These are phyloP conservation scores for Apodemia zela DNA, from an alignment of 2,888 invertebrate genomes.

Conservation along the genomic window DNA sequence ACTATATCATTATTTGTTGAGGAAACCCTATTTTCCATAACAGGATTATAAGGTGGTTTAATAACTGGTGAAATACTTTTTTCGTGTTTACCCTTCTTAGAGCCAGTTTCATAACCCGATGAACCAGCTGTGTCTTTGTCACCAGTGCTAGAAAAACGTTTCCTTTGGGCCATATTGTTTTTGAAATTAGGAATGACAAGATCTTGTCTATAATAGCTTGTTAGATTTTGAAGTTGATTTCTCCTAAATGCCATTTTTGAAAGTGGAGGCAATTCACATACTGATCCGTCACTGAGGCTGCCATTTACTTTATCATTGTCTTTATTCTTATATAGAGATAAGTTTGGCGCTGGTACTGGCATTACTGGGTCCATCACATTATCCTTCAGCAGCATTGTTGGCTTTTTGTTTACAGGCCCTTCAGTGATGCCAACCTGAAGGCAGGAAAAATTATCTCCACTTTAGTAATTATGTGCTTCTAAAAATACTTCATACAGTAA, in stretches of 20 bases:
- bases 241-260: conserved; percentile 48
- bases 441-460: conserved; percentile 81
- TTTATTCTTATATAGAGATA: conserved; percentile 42
- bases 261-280: conserved; percentile 54
- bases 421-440: conserved; percentile 81
- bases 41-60: conserved; percentile 50
- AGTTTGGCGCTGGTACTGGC: conserved; percentile 51
- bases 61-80: conserved; percentile 42
- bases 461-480: conserved; percentile 77
- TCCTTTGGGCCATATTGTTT: conserved; percentile 47
- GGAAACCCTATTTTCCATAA: conserved; percentile 71
- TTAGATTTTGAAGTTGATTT: conserved; percentile 47
- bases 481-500: conserved; percentile 56
- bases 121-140: conserved; percentile 59
- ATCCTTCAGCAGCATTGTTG: conserved; percentile 67
- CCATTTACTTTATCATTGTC: conserved; percentile 48
- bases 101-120: conserved; percentile 59
- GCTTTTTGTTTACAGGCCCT: conserved; percentile 73
- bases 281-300: conserved; percentile 67
- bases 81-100: conserved; percentile 50
- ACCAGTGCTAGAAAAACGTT: conserved; percentile 52
- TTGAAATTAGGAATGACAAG: conserved; percentile 42
- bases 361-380: conserved; percentile 52
- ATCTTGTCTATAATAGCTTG: conserved; percentile 43
- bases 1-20: conserved; percentile 66